Conservation (phyloP, 2,113 vertebrate species). For the Rattus norvegicus region GRCr8 NC_086024.1:109912501-109913000, state of each 20-base stretch:
- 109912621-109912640: constrained; percentile 58
- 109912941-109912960: not conserved
- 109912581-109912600: constrained; percentile 71
- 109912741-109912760: not conserved
- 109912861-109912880: not conserved
- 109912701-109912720: not conserved
- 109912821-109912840: not conserved
- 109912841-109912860: not conserved
- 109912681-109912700: not conserved
- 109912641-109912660: constrained; percentile 33
- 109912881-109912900: not conserved
- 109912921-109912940: not conserved
- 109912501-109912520: constrained; percentile 83
- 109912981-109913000: not conserved
- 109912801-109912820: not conserved
- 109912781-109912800: not conserved
- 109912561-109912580: constrained; percentile 70
- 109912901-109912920: not conserved
- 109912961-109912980: not conserved
- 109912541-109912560: constrained; percentile 68
- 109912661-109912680: constrained; percentile 1
- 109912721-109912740: constrained; percentile 10
- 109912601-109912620: constrained; percentile 74
- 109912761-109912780: not conserved
- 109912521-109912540: constrained; percentile 76